phyloP scores from a whole-genome alignment of 2,113 vertebrate species.

The Herpetotheres cachinnans region DNA sequence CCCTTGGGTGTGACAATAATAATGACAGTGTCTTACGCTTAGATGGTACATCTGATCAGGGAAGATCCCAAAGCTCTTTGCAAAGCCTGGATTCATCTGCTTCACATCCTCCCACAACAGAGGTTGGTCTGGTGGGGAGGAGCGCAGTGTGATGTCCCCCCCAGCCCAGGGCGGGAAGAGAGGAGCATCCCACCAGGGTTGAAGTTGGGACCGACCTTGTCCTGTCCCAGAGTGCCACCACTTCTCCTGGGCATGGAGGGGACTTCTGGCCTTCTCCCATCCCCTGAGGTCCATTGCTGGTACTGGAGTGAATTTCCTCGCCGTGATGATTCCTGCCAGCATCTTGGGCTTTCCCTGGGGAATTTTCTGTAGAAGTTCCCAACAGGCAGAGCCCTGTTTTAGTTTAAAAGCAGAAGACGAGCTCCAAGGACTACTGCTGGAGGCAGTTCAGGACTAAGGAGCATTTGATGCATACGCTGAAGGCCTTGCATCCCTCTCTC shows the following conservation, averaged over 20 bases:
- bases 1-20: neutral
- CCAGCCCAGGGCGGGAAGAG: neutral
- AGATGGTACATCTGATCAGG: neutral
- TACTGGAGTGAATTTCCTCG: neutral
- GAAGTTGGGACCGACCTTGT: neutral
- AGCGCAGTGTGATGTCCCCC: no score
- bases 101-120: neutral
- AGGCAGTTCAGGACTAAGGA: neutral
- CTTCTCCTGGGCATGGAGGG: neutral
- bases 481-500: neutral
- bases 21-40: neutral
- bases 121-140: neutral
- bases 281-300: neutral
- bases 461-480: fast-evolving
- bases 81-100: neutral
- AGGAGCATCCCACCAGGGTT: neutral
- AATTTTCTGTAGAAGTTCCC: neutral
- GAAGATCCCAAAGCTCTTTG: neutral
- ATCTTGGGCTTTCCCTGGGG: neutral
- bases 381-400: neutral
- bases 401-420: neutral
- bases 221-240: neutral
- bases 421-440: neutral
- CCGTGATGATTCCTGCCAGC: neutral
- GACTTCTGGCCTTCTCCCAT: neutral